Conservation (phyloP, 2,797 vertebrate genomes). For the Myotis pilosus region DNA sequence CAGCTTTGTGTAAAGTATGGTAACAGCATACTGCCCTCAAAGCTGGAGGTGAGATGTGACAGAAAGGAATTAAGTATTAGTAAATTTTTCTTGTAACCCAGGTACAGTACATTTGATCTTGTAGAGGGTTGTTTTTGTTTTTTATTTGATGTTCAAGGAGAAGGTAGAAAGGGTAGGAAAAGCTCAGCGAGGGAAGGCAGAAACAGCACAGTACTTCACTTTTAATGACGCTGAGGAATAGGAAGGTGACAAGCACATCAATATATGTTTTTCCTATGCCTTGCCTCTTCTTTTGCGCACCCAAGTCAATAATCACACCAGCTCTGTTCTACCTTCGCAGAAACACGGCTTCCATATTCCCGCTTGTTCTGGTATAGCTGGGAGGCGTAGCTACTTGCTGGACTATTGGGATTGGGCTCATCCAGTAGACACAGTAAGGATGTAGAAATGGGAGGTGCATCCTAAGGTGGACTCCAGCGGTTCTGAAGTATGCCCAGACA, state of each 20-base stretch:
- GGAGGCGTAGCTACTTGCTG: conserved; percentile 98
- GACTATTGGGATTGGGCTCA: conserved; percentile 99
- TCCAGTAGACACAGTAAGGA: conserved; percentile 99
- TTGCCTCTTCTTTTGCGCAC: conserved; percentile 89
- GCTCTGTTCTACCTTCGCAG: conserved; percentile 99
- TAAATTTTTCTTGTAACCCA: conserved; percentile 89
- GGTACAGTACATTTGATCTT: conserved; percentile 89
- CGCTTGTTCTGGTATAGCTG: conserved; percentile 99
- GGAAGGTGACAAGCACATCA: conserved; percentile 84
- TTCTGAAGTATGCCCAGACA: conserved; percentile 99
- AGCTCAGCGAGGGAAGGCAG: conserved; percentile 89
- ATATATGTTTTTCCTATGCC: conserved; percentile 84
- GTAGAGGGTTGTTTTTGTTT: conserved; percentile 85
- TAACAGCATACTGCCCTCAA: conserved; percentile 82
- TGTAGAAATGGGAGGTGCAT: conserved; percentile 99
- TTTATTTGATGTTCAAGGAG: conserved; percentile 82
- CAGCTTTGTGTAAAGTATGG: conserved; percentile 84
- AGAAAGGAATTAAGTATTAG: conserved; percentile 81
- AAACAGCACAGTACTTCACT: conserved; percentile 94
- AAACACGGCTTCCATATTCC: conserved; percentile 98
- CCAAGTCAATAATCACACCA: conserved; percentile 99
- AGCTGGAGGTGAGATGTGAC: conserved; percentile 78
- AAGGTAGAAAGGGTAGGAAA: conserved; percentile 80
- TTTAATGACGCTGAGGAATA: conserved; percentile 90
- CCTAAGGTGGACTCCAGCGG: conserved; percentile 99